Evolutionary conservation across 2,797 vertebrate species (phyloP), one percentile per base, ranked within the genome.

Genomic region (Sebastes steindachneri): DNA sequence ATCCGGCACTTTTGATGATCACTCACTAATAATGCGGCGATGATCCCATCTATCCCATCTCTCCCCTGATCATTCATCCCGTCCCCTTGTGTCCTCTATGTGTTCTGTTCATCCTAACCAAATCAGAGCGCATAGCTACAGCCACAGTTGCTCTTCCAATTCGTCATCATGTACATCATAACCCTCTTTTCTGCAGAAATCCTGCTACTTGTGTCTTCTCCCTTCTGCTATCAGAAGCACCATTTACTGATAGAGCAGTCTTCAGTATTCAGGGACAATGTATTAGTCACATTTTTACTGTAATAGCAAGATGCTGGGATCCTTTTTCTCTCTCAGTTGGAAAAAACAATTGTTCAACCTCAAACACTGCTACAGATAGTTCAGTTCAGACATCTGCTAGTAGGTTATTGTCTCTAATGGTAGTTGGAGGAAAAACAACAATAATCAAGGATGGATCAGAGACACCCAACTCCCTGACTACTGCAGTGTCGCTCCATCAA

Each of bases 251-350:
- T 88, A 79, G 82, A 88, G 75, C 83, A 87, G 76, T 88, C 83
- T 86, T 90, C 90, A 94, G 90, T 90, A 93, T 95, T 94, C 93
- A 94, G 93, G 93, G 91, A 95, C 84, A 74, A 76, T 62, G 29
- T 93, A 87, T 92, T 79, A 82, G 79, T 89, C 81, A 88, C 85
- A 72, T 82, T 86, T 86, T 92, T 91, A 92, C 92, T 93, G 89
- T 94, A 93, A 91, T 76, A 66, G 63, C 68, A 80, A 87, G 60
- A 92, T 90, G 83, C 69, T 90, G 86, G 80, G 85, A 91, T 88
- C 33, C 69, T 68, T 79, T 71, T 80, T 77, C 57, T 75, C 21
- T 82, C 71, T 86, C 77, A 68, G 71, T 84, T 72, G 62, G 68
- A 67, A 67, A 77, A 73, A 77, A 75, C 53, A 77, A 14, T 72